Conservation (phyloP, 2,797 vertebrate genomes). For the Hippoglossus hippoglossus region DNA sequence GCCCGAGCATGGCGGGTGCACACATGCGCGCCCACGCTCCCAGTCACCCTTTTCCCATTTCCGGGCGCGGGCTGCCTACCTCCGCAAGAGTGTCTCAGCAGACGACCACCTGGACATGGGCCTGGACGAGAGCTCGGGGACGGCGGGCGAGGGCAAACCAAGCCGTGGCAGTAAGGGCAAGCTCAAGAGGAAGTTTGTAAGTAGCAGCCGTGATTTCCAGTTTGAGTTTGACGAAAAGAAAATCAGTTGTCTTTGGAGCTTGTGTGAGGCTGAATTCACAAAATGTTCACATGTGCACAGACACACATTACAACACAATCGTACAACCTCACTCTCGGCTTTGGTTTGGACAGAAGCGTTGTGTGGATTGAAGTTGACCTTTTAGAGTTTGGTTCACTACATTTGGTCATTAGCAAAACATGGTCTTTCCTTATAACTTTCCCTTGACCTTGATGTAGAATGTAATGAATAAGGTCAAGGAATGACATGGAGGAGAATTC, state of each 20-base stretch:
- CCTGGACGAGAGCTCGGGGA: conserved; percentile 70
- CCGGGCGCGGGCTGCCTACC: conserved; percentile 86
- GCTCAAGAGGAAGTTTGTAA: conserved; percentile 93
- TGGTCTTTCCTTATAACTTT: too few relatives aligned
- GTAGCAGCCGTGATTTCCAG: conserved; percentile 59
- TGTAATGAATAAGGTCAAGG: too few relatives aligned
- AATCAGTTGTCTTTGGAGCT: not conserved
- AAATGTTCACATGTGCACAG: too few relatives aligned
- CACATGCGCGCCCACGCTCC: conserved; percentile 75
- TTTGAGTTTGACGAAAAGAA: not conserved
- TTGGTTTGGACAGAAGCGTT: too few relatives aligned
- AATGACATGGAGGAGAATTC: too few relatives aligned
- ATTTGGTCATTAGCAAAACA: too few relatives aligned
- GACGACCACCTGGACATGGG: conserved; percentile 89
- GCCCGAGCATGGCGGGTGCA: conserved; percentile 15
- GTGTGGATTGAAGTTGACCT: too few relatives aligned
- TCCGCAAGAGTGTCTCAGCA: conserved; percentile 91
- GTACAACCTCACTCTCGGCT: too few relatives aligned
- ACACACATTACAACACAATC: too few relatives aligned
- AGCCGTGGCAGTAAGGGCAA: conserved; percentile 81
- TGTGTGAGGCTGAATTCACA: too few relatives aligned
- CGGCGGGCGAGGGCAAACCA: conserved; percentile 59
- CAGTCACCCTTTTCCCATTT: conserved; percentile 88
- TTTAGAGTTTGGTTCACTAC: too few relatives aligned
- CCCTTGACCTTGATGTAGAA: too few relatives aligned